Evolutionary conservation across 2,888 invertebrate genomes (phyloP).

Genomic region (Rugalucina vietnamica): DNA sequence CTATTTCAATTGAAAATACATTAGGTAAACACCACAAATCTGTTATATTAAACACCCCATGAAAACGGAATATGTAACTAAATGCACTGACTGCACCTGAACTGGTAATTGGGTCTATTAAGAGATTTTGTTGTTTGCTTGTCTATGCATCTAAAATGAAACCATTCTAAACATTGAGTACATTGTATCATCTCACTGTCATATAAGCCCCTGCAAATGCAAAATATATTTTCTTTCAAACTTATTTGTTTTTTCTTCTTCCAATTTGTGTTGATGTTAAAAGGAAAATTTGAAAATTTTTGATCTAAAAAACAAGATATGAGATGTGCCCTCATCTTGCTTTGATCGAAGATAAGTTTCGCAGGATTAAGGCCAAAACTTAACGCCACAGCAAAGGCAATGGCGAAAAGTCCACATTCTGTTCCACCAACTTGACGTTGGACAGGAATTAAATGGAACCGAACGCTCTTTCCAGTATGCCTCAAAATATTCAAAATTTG

Average conservation of each 20-base stretch:
- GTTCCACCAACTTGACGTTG: neutral
- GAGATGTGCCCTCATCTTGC: neutral
- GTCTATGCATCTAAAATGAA: too few species aligned
- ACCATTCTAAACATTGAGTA: too few species aligned
- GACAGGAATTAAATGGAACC: neutral
- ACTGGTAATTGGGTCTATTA: too few species aligned
- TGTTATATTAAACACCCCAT: too few species aligned
- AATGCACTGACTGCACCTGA: too few species aligned
- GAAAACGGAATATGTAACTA: too few species aligned
- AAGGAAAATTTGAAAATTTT: neutral
- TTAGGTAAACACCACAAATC: too few species aligned
- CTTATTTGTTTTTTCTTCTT: neutral
- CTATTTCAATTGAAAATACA: too few species aligned
- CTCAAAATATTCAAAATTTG: slow-evolving; percentile 3
- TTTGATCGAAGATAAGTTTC: neutral
- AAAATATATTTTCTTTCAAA: slow-evolving; percentile 2
- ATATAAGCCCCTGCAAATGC: neutral
- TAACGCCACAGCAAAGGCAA: slow-evolving; percentile 1
- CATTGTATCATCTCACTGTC: slow-evolving; percentile 10
- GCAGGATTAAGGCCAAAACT: neutral
- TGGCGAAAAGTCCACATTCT: neutral
- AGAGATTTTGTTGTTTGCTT: too few species aligned
- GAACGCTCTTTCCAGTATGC: neutral
- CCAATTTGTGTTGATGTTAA: neutral
- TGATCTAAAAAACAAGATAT: neutral